phyloP scores from a whole-genome alignment of 1,140 invertebrate species.

The Orchestia grillus region DNA sequence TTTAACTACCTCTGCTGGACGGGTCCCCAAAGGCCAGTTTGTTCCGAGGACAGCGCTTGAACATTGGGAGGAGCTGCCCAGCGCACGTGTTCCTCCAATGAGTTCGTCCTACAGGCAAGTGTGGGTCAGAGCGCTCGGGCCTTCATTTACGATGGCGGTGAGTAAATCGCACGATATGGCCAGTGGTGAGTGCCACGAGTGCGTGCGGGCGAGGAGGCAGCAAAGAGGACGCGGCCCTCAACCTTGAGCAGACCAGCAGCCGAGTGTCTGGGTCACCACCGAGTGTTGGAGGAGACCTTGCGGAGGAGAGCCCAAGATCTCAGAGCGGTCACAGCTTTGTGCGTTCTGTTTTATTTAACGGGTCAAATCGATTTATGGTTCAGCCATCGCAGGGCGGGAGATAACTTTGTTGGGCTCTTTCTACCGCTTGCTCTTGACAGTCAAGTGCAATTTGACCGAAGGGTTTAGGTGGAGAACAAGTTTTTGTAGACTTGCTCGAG shows the following conservation, averaged over 20 bases:
- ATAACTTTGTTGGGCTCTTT: not conserved
- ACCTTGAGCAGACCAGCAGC: not conserved
- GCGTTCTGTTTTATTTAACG: not conserved
- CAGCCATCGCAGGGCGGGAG: not conserved
- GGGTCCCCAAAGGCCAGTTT: not conserved
- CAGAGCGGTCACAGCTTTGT: not conserved
- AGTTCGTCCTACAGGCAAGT: not conserved
- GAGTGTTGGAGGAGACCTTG: not conserved
- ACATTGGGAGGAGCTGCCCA: not conserved
- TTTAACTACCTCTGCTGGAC: not conserved
- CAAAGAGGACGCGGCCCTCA: not conserved
- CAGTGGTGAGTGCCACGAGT: not conserved
- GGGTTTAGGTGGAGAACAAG: not conserved
- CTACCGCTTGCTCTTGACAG: not conserved
- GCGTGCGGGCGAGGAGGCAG: not conserved
- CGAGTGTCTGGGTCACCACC: not conserved
- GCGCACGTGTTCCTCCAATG: not conserved
- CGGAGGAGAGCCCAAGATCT: not conserved
- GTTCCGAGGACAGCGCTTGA: no score
- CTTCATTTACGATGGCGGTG: not conserved
- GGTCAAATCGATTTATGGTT: constrained; percentile 1
- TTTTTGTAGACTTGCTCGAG: not conserved
- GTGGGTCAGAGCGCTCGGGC: not conserved
- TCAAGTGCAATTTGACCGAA: not conserved
- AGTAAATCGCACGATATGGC: not conserved